Conservation (phyloP, 2,888 invertebrate species). For the Bugula neritina region DNA sequence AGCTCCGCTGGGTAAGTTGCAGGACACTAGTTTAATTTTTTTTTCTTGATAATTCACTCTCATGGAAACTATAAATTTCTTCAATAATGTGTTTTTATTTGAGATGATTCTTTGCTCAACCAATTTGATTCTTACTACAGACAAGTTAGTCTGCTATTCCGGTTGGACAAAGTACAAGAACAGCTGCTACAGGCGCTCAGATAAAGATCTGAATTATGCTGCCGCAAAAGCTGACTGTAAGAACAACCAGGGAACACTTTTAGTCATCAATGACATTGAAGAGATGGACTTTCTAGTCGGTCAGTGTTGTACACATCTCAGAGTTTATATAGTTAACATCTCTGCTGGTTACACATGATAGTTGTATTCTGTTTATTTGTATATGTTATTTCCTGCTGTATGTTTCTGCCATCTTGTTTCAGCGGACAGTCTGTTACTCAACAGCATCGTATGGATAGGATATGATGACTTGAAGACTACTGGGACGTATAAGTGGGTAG, state of each 20-base stretch:
- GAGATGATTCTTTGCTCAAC: neutral
- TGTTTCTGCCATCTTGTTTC: too few relatives aligned
- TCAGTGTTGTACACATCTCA: too few relatives aligned
- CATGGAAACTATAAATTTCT: neutral
- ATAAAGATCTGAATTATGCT: neutral
- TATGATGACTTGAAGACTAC: constrained; percentile 1
- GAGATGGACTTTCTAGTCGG: constrained; percentile 4
- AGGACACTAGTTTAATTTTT: too few relatives aligned
- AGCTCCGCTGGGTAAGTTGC: neutral
- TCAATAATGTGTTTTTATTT: neutral
- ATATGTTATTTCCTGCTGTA: too few relatives aligned
- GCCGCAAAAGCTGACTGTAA: neutral
- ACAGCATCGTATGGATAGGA: neutral
- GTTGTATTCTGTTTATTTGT: too few relatives aligned
- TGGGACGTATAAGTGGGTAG: neutral
- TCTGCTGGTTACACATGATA: too few relatives aligned
- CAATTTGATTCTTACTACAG: neutral
- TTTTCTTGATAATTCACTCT: neutral
- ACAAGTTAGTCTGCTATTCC: neutral
- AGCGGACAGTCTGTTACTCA: constrained; percentile 5
- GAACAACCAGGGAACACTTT: neutral
- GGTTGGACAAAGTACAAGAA: constrained; percentile 15
- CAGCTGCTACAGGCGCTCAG: constrained; percentile 3
- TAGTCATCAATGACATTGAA: neutral
- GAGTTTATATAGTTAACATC: too few relatives aligned